Percentiles rank a stretch among this genome's conserved stretches.
phyloP scores from a whole-genome alignment of 1,140 invertebrate species.

The Hycleus cichorii region DNA sequence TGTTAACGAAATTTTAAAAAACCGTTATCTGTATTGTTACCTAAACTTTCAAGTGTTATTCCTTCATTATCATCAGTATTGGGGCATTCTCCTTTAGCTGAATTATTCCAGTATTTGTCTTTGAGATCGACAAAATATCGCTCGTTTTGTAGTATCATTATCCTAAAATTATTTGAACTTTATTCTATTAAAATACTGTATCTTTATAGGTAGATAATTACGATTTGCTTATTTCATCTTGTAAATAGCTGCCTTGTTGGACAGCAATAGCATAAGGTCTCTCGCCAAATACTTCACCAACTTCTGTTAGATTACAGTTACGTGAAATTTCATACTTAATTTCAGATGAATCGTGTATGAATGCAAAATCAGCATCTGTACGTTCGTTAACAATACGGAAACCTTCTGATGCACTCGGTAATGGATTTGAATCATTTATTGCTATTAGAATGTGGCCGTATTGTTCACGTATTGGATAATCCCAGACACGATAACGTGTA shows the following conservation, averaged over 20 bases:
- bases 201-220: constrained; percentile 33
- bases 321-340: constrained; percentile 75
- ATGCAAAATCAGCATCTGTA: constrained; percentile 76
- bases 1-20: constrained; percentile 1
- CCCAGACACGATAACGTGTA: constrained; percentile 78
- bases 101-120: constrained; percentile 76
- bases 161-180: constrained; percentile 42
- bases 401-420: constrained; percentile 59
- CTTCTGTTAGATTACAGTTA: constrained; percentile 79
- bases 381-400: constrained; percentile 66
- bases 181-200: too few species aligned
- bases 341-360: constrained; percentile 81
- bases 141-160: constrained; percentile 77
- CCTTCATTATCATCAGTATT: constrained; percentile 75
- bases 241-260: constrained; percentile 71
- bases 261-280: constrained; percentile 83
- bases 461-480: constrained; percentile 86
- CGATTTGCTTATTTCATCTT: constrained; percentile 71
- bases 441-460: constrained; percentile 80
- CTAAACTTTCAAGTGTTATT: constrained; percentile 79
- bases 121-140: constrained; percentile 71
- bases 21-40: constrained; percentile 40
- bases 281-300: constrained; percentile 82
- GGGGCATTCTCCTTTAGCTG: constrained; percentile 57
- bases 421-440: constrained; percentile 69